Evolutionary conservation across 2,797 vertebrate species (phyloP).

Genomic region (Myoxocephalus aenaeus): DNA sequence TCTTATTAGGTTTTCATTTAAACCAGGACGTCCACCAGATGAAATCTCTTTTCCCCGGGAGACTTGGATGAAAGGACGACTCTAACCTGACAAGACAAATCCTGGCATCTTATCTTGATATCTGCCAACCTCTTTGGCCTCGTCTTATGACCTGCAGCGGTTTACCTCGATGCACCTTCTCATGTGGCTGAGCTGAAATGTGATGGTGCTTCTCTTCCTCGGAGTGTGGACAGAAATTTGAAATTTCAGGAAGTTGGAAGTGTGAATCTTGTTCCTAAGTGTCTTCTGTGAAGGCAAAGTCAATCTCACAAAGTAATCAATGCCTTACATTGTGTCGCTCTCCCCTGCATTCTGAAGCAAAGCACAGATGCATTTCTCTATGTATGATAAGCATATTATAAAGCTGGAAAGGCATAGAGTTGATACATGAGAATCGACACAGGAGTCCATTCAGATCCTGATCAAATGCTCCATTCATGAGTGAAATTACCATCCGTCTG

Average conservation of each 20-base stretch:
- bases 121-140: conserved; percentile 43
- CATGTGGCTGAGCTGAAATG: conserved; percentile 10
- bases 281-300: conserved; percentile 44
- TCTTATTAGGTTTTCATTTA: conserved; percentile 74
- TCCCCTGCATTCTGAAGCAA: conserved; percentile 56
- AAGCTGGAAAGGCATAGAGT: conserved; percentile 65
- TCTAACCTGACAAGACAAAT: conserved; percentile 51
- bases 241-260: conserved; percentile 48
- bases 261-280: conserved; percentile 61
- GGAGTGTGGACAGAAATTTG: conserved; percentile 7
- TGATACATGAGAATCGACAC: conserved; percentile 74
- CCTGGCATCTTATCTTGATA: conserved; percentile 61
- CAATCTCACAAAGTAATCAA: conserved; percentile 66
- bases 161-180: conserved; percentile 2
- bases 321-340: conserved; percentile 59
- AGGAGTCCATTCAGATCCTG: conserved; percentile 80
- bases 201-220: not conserved
- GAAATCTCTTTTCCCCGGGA: conserved; percentile 44
- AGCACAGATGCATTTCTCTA: conserved; percentile 63
- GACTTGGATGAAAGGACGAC: conserved; percentile 39
- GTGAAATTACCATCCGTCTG: conserved; percentile 84
- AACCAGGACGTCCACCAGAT: conserved; percentile 66
- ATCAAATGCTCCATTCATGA: conserved; percentile 86
- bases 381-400: conserved; percentile 76
- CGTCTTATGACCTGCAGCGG: conserved; percentile 32